Conservation (phyloP, 1,140 invertebrate genomes). For the Chionoecetes opilio region DNA sequence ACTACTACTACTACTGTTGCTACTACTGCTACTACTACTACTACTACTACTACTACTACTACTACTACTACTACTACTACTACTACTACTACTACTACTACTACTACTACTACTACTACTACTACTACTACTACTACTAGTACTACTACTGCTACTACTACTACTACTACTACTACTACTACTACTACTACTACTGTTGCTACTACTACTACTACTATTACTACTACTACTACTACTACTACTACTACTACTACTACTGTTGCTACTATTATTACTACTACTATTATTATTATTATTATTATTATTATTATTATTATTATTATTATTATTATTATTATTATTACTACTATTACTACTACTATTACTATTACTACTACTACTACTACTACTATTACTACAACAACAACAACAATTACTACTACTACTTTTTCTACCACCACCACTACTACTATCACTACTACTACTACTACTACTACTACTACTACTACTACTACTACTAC, state of each 20-base stretch:
- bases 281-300: no score
- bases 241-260: background rate
- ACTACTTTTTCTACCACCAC: background rate
- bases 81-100: constrained; percentile 4
- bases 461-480: background rate
- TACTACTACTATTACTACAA: background rate
- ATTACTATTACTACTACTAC: background rate
- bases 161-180: background rate
- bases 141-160: background rate
- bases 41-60: background rate
- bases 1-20: no score
- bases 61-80: background rate
- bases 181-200: no score
- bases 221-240: background rate
- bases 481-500: constrained; percentile 13
- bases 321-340: no score
- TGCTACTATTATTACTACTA: no score
- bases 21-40: background rate
- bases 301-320: no score
- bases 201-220: background rate
- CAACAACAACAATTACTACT: background rate
- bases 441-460: background rate
- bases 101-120: constrained; percentile 13
- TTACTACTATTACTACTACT: background rate
- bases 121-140: background rate